Base-by-base conservation (phyloP, 2,888 invertebrate species). In the Achlya flavicornis region DNA sequence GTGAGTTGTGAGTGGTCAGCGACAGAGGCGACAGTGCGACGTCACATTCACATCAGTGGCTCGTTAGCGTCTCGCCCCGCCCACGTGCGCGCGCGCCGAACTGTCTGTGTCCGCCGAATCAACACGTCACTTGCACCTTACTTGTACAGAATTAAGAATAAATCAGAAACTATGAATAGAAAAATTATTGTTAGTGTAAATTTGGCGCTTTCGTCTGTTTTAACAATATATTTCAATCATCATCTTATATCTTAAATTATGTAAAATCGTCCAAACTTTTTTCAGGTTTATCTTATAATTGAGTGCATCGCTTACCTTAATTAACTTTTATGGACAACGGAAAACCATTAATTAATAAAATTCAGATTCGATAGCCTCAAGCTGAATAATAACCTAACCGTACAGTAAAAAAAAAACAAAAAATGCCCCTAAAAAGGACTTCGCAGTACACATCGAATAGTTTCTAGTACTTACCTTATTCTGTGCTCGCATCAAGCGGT, bases 71-170 rank as follows among this genome's bases (percentile, higher is more conserved):
- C n/a, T n/a, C 53, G 53, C 53, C 72, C 65, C 76, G 78, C 83
- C 83, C 75, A 82, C 83, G 61, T 70, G 75, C 73, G 71, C 77
- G 73, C 78, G 73, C 79, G 78, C 74, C 72, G 72, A 67, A 67
- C 65, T 63, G 63, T 69, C 67, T 70, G 66, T 61, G 66, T 65
- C 48, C 62, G 62, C 71, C 69, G 69, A 68, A 69, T 67, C 64
- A 26, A 61, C 70, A 64, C 8, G 43, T 43, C 57, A 43, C 33
- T 38, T 11, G 58, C 41, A 61, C 58, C 16, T 14, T 8, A 63
- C 71, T 70, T 73, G 64, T 66, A 70, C 60, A 58, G 41, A 48
- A 43, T 63, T 14, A 12, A 59, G 33, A 58, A 38, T 12, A 19
- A 59, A 57, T n/a, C 53, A 53, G 53, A 53, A 46, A 6, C n/a